Conservation (phyloP, 2,113 vertebrate species). For the Aspidoscelis tigris region DNA sequence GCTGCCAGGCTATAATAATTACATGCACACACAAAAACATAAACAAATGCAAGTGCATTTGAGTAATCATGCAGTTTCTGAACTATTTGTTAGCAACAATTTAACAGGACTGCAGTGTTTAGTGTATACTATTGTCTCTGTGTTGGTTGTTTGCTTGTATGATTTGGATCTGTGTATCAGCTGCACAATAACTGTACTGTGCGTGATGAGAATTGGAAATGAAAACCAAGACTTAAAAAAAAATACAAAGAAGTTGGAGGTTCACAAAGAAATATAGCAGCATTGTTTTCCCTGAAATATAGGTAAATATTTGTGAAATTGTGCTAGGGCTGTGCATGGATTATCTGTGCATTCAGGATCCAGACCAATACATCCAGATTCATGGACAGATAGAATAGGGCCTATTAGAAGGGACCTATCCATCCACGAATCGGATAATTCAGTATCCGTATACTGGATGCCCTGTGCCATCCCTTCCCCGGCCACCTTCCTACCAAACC, state of each 20-base stretch:
- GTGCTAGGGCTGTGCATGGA: too few species aligned
- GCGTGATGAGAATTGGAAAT: slow-evolving; percentile 21
- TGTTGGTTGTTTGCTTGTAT: not conserved
- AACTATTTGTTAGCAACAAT: slow-evolving; percentile 34
- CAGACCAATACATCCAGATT: too few species aligned
- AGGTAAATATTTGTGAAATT: not conserved
- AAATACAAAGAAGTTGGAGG: slow-evolving; percentile 46
- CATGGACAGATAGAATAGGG: too few species aligned
- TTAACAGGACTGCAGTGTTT: slow-evolving; percentile 9
- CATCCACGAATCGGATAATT: too few species aligned
- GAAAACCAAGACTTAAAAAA: not conserved
- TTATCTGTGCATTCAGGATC: too few species aligned
- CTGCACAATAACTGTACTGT: slow-evolving; percentile 39
- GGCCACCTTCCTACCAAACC: too few species aligned
- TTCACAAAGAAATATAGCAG: slow-evolving; percentile 28
- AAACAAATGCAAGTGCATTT: not conserved
- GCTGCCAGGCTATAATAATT: slow-evolving; percentile 24
- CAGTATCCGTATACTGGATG: too few species aligned
- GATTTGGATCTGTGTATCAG: slow-evolving; percentile 5
- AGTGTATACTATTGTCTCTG: too few species aligned
- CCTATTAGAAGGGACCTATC: too few species aligned
- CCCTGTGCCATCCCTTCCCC: too few species aligned
- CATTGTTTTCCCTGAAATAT: slow-evolving; percentile 35
- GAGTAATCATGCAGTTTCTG: slow-evolving; percentile 32
- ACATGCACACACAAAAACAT: not conserved